Evolutionary conservation across 2,888 invertebrate genomes (phyloP).

Genomic region (Campopleginae sp.): DNA sequence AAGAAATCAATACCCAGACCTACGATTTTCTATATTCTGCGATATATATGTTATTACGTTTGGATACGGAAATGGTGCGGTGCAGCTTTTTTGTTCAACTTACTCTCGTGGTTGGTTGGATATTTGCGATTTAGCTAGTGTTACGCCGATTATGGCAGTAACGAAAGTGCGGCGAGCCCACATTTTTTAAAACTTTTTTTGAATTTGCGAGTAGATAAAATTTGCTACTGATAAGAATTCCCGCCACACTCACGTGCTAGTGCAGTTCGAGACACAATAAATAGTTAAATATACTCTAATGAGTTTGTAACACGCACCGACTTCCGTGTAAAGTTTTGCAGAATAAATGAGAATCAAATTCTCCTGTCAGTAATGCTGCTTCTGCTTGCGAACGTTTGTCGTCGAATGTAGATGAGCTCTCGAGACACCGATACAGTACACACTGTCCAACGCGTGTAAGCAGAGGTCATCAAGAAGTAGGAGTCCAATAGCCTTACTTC

Average conservation of each 20-base stretch:
- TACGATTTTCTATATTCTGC: background rate
- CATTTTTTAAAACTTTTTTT: conserved; percentile 5
- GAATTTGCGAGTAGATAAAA: conserved; percentile 5
- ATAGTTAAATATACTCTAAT: background rate
- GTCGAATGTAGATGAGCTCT: background rate
- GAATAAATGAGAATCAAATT: background rate
- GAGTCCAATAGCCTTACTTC: background rate
- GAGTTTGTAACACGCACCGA: background rate
- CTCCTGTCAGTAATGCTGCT: background rate
- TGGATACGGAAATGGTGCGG: too few species aligned
- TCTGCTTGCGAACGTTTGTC: background rate
- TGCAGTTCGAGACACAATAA: background rate
- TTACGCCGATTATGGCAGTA: conserved; percentile 30
- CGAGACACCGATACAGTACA: background rate
- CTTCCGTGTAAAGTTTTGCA: background rate
- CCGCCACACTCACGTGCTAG: background rate
- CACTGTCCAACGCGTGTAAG: background rate
- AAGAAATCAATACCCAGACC: background rate
- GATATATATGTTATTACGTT: background rate
- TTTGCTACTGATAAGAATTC: background rate
- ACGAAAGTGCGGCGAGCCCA: conserved; percentile 29
- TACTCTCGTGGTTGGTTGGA: background rate
- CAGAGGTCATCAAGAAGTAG: background rate
- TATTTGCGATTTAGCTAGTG: conserved; percentile 14
- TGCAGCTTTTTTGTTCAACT: background rate